Base-by-base conservation (phyloP, 2,888 invertebrate genomes). In the Nemotelus nigrinus region DNA sequence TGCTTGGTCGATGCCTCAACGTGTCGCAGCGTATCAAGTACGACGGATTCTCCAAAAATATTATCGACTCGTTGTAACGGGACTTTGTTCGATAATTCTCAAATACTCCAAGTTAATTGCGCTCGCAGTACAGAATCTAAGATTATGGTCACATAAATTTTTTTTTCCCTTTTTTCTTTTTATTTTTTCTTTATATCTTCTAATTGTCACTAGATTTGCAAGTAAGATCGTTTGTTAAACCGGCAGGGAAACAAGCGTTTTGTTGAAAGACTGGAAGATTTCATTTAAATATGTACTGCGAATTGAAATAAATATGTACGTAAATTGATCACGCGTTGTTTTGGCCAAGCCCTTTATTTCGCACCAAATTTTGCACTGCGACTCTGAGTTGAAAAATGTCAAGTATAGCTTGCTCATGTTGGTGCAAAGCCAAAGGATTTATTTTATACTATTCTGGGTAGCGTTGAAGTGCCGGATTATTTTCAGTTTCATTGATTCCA, bases 381-480 rank as follows among this genome's bases (percentile, higher is more conserved):
- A 50, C 39, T 79, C 79, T 3, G 76, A 63, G 72, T 79, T 80
- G 71, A 80, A 80, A 63, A 80, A 80, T 48, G 80, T 78, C 67
- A 80, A 77, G 60, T 78, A 79, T 4, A 80, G 55, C 47, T 80
- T 78, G 57, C 77, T 44, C 7, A 80, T 45, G 53, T 78, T 64
- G 25, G 65, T 72, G 48, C 79, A 81, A 44, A 81, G 50, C 1
- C 78, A 77, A 3, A 80, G 75, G 57, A 80, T 80, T 76, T 80
- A 78, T 45, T 55, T 58, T 10, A 80, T 78, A 48, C 78, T 79
- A 3, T 72, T 43, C 63, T 76, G 65, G 7, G 80, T 80, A 6
- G 80, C 79, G 65, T 80, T 81, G 65, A 80, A 80, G 65, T 81
- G 81, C 45, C 81, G 78, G 25, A 81, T 71, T 41, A 77, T 75